Conservation (phyloP, 2,797 vertebrate species). For the Rallus crepitans region DNA sequence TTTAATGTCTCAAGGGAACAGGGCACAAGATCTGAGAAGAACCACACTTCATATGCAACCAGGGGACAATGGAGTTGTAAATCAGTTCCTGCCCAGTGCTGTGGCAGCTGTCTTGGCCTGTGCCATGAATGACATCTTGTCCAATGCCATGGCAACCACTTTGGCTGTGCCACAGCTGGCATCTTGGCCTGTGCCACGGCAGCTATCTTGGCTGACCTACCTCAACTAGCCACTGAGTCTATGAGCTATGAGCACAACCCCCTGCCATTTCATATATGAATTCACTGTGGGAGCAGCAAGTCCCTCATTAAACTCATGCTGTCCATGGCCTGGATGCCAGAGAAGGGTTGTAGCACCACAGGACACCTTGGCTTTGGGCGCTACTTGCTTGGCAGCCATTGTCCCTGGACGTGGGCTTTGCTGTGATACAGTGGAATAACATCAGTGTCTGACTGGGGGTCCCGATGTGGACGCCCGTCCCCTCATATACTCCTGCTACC, state of each 20-base stretch:
- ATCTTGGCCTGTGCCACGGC: neutral
- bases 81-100: neutral
- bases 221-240: rapidly evolving
- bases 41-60: neutral
- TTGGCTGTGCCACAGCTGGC: neutral
- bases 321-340: neutral
- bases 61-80: neutral
- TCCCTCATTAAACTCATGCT: neutral
- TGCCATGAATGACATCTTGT: neutral
- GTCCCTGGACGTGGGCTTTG: neutral
- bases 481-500: conserved; percentile 61
- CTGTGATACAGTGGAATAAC: neutral
- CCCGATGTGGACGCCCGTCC: neutral
- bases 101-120: neutral
- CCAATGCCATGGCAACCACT: no score
- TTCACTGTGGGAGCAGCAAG: rapidly evolving
- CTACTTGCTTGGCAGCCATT: neutral
- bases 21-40: neutral
- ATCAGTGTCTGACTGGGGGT: rapidly evolving
- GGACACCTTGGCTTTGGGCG: neutral
- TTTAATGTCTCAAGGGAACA: neutral
- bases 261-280: neutral
- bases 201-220: neutral
- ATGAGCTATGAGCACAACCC: rapidly evolving
- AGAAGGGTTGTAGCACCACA: neutral